Conservation (phyloP, 2,113 vertebrate genomes). For the Takifugu bimaculatus region DNA sequence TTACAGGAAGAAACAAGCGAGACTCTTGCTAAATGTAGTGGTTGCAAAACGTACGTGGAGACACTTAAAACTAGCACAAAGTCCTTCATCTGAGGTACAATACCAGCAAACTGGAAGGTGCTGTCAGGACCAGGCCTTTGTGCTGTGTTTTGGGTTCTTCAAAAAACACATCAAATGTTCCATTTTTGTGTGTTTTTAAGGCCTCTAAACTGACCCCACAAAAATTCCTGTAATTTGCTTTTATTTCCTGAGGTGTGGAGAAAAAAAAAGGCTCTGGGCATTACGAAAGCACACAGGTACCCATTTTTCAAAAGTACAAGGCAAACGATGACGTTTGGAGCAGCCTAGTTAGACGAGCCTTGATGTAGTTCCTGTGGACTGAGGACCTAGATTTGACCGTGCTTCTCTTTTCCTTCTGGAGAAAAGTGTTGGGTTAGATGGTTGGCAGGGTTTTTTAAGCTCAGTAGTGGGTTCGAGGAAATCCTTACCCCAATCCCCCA, state of each 20-base stretch:
- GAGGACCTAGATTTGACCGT: neutral
- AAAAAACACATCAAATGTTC: too few species aligned
- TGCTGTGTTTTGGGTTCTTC: too few species aligned
- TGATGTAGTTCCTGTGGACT: too few species aligned
- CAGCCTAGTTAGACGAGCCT: too few species aligned
- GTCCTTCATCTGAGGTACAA: too few species aligned
- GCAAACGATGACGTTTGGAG: too few species aligned
- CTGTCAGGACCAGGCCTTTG: too few species aligned
- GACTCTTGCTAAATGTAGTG: neutral
- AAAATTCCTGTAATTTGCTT: neutral
- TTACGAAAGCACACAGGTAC: neutral
- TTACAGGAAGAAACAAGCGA: slow-evolving; percentile 28
- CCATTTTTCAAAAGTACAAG: neutral
- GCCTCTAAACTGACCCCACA: too few species aligned
- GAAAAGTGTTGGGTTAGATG: neutral
- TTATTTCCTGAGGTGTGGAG: neutral
- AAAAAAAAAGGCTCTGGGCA: too few species aligned
- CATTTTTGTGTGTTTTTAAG: too few species aligned
- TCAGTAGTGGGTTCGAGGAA: slow-evolving; percentile 6
- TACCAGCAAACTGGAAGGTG: too few species aligned
- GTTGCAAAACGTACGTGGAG: neutral
- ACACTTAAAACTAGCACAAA: too few species aligned
- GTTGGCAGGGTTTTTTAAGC: slow-evolving; percentile 14
- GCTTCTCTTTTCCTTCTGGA: neutral
- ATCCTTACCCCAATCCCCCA: slow-evolving; percentile 11